Conservation (phyloP, 2,797 vertebrate species). For the Emydoidea blandingii region DNA sequence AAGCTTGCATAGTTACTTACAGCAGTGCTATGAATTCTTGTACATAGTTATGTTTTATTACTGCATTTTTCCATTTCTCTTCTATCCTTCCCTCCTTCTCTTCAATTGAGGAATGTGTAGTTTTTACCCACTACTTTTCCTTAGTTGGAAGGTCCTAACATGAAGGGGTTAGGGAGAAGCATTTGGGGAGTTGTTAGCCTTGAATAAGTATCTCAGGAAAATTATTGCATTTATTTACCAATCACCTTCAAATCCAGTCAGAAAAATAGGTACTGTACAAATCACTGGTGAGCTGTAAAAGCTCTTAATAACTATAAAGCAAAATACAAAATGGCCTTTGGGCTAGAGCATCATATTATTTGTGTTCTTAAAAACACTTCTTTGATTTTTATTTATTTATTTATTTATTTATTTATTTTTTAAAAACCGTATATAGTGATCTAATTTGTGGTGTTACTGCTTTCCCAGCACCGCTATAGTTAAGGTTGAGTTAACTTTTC, state of each 20-base stretch:
- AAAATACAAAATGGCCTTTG: conserved; percentile 26
- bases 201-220: conserved; percentile 25
- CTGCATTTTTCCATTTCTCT: not conserved
- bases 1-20: conserved; percentile 35
- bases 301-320: not conserved
- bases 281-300: not conserved
- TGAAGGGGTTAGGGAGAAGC: conserved; percentile 26
- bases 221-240: conserved; percentile 6
- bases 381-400: conserved; percentile 5
- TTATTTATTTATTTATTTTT: not conserved
- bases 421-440: conserved; percentile 13
- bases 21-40: not conserved
- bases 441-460: conserved; percentile 63
- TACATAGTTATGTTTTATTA: not conserved
- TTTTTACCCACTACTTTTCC: conserved; percentile 13
- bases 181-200: conserved; percentile 29
- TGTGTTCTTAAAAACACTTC: not conserved
- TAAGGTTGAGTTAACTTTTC: conserved; percentile 82
- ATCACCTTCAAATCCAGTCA: conserved; percentile 3
- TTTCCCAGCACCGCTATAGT: conserved; percentile 77
- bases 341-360: conserved; percentile 21
- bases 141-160: conserved; percentile 34
- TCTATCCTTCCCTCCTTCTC: not conserved
- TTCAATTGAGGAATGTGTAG: conserved; percentile 29
- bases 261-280: not conserved